These are phyloP conservation scores for Leptinotarsa texana DNA, from an alignment of 1,140 invertebrate species.

Conservation along the genomic window DNA sequence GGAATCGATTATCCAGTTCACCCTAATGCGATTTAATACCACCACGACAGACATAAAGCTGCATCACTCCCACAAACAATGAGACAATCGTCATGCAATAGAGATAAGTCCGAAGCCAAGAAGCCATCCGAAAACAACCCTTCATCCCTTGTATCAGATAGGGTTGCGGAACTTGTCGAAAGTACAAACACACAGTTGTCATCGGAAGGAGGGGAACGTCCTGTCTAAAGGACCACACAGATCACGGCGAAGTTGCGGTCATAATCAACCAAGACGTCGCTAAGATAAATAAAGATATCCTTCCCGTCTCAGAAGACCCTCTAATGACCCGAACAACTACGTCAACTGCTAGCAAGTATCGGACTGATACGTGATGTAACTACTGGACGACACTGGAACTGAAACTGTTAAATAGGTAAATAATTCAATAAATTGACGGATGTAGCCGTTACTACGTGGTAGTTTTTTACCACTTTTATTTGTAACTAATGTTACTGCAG, in stretches of 20 bases:
- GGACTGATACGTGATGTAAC: conserved; percentile 20
- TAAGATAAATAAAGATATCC: conserved; percentile 30
- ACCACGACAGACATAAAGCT: not conserved
- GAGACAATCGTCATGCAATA: conserved; percentile 22
- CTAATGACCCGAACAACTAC: conserved; percentile 29
- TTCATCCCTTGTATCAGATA: conserved; percentile 15
- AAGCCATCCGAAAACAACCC: conserved; percentile 24
- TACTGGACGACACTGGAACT: not conserved
- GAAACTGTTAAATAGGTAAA: too few relatives aligned
- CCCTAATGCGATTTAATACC: too few relatives aligned
- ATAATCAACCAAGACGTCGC: conserved; percentile 17
- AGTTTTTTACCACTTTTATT: too few relatives aligned
- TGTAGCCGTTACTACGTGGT: too few relatives aligned
- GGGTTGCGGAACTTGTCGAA: conserved; percentile 10
- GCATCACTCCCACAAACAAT: not conserved
- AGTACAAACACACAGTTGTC: conserved; percentile 18
- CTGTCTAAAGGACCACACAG: conserved; percentile 14
- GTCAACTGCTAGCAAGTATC: conserved; percentile 20
- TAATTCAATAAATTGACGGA: too few relatives aligned
- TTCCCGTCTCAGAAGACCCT: conserved; percentile 8
- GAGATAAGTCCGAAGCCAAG: conserved; percentile 22
- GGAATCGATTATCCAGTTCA: too few relatives aligned
- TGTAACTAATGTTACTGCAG: too few relatives aligned
- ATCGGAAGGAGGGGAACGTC: not conserved
- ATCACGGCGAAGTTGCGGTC: conserved; percentile 20